Evolutionary conservation across 2,888 invertebrate species (phyloP).

Genomic region (Torymus texanus): DNA sequence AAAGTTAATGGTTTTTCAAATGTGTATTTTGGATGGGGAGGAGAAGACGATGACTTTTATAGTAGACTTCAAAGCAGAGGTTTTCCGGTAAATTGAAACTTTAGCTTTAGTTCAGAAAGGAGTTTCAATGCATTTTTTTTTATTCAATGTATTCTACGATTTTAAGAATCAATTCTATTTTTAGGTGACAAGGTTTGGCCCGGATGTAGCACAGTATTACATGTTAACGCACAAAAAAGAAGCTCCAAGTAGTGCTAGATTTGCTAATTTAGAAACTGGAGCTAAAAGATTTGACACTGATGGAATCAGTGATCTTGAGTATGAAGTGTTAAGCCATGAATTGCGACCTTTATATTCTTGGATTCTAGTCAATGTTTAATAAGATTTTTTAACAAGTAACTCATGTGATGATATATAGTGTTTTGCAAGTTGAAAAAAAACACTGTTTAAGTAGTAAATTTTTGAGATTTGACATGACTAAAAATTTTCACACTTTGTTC

Average conservation of each 20-base stretch:
- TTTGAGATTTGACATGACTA: slow-evolving; percentile 8
- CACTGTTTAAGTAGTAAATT: slow-evolving; percentile 3
- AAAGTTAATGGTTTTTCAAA: slow-evolving; percentile 88
- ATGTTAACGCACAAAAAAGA: slow-evolving; percentile 82
- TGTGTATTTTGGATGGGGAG: slow-evolving; percentile 89
- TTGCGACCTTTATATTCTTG: slow-evolving; percentile 72
- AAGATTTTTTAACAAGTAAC: slow-evolving; percentile 26
- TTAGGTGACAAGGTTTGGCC: slow-evolving; percentile 82
- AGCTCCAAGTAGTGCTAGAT: slow-evolving; percentile 75
- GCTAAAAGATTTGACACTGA: slow-evolving; percentile 70
- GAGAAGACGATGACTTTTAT: slow-evolving; percentile 92
- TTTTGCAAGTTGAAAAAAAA: background rate
- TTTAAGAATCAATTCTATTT: background rate
- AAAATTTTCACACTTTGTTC: background rate
- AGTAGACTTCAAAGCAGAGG: slow-evolving; percentile 73
- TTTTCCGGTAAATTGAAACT: slow-evolving; percentile 64
- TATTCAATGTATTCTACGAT: background rate
- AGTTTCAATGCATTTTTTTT: background rate
- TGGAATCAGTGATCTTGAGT: slow-evolving; percentile 71
- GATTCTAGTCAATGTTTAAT: slow-evolving; percentile 70
- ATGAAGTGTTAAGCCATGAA: slow-evolving; percentile 70
- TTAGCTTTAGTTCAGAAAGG: background rate
- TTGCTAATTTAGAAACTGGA: slow-evolving; percentile 68
- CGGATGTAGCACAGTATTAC: slow-evolving; percentile 81
- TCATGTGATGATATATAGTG: slow-evolving; percentile 24